Evolutionary conservation across 2,888 invertebrate genomes (phyloP).

Genomic region (Patella pellucida): DNA sequence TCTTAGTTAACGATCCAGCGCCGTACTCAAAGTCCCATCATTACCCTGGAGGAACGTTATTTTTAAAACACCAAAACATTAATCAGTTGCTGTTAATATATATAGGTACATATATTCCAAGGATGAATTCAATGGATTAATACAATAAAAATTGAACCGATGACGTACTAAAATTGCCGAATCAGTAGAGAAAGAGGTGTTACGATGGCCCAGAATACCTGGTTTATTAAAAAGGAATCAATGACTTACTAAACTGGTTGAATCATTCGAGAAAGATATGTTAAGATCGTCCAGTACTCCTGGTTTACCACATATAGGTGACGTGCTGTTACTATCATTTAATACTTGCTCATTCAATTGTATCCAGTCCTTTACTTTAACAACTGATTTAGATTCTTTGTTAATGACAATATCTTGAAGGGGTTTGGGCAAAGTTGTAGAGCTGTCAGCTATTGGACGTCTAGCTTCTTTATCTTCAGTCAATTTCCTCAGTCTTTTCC

Average conservation of each 20-base stretch:
- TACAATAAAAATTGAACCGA: conserved; percentile 5
- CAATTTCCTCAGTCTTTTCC: conserved; percentile 14
- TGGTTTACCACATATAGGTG: conserved; percentile 26
- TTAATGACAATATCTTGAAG: conserved; percentile 6
- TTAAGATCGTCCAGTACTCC: background rate
- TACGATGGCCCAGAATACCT: background rate
- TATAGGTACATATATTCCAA: too few relatives aligned
- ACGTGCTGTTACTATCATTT: conserved; percentile 15
- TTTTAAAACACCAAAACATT: too few relatives aligned
- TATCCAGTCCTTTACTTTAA: conserved; percentile 37
- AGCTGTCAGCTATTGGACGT: background rate
- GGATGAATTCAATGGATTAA: too few relatives aligned
- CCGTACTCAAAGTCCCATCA: too few relatives aligned
- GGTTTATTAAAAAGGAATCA: conserved; percentile 12
- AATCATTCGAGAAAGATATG: background rate
- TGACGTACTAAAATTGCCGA: too few relatives aligned
- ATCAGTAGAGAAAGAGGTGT: background rate
- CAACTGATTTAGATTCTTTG: conserved; percentile 21
- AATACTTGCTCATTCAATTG: conserved; percentile 26
- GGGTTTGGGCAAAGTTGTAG: background rate
- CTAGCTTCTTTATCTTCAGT: background rate
- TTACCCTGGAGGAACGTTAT: too few relatives aligned
- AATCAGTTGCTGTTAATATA: too few relatives aligned
- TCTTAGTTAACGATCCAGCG: too few relatives aligned
- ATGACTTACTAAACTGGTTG: too few relatives aligned